Conservation (phyloP, 1,140 invertebrate species). For the Bilobella aurantiaca region DNA sequence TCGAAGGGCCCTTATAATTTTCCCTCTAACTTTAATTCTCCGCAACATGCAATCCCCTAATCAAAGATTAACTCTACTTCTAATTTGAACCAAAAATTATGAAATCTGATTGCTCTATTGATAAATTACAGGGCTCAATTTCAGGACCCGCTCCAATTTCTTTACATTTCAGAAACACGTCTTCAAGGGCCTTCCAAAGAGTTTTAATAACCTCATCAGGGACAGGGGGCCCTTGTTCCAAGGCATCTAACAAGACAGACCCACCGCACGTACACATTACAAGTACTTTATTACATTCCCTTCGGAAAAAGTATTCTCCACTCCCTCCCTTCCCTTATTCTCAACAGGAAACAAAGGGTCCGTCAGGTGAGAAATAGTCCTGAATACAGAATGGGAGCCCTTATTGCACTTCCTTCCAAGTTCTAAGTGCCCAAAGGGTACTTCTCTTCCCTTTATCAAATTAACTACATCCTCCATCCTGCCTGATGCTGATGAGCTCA, state of each 20-base stretch:
- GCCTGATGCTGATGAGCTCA: neutral
- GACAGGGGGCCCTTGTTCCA: too few relatives aligned
- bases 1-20: too few relatives aligned
- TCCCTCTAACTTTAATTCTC: neutral
- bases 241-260: too few relatives aligned
- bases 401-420: too few relatives aligned
- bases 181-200: too few relatives aligned
- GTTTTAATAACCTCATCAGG: too few relatives aligned
- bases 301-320: too few relatives aligned
- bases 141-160: neutral
- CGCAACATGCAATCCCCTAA: neutral
- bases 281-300: too few relatives aligned
- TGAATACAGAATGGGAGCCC: too few relatives aligned
- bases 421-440: neutral
- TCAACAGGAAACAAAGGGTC: neutral
- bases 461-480: neutral
- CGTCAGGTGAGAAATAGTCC: neutral
- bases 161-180: too few relatives aligned
- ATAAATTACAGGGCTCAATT: conserved; percentile 4
- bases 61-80: neutral
- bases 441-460: conserved; percentile 4
- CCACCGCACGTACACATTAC: too few relatives aligned
- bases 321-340: neutral
- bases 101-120: neutral
- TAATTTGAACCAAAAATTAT: neutral